These are phyloP conservation scores for Buteo buteo DNA, from an alignment of 2,113 vertebrate species.

Conservation along the genomic window DNA sequence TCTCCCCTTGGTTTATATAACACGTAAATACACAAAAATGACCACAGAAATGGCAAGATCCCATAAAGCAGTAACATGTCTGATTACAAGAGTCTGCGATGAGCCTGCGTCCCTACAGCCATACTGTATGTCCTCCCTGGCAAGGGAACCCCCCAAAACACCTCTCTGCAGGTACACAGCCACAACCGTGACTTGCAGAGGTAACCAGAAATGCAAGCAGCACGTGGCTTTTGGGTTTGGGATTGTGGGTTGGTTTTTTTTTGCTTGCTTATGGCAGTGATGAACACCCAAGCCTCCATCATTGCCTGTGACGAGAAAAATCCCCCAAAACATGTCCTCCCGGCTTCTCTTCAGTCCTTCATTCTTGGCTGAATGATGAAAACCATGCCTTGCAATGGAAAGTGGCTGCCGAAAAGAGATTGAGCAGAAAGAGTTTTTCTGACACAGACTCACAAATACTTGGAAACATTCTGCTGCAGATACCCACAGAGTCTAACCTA, in stretches of 20 bases:
- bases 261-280: background rate
- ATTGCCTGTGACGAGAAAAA: background rate
- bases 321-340: background rate
- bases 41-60: background rate
- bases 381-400: background rate
- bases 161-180: background rate
- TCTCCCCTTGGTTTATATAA: background rate
- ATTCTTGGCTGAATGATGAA: background rate
- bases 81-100: background rate
- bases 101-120: background rate
- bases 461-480: background rate
- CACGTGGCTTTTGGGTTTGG: fast-evolving
- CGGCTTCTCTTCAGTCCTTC: background rate
- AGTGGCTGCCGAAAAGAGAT: background rate
- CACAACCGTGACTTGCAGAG: fast-evolving
- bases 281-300: background rate
- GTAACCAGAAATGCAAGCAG: background rate
- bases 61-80: background rate
- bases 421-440: background rate
- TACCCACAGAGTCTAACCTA: background rate
- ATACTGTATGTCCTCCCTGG: background rate
- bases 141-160: background rate
- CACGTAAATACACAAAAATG: background rate
- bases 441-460: background rate
- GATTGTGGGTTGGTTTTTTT: background rate